phyloP scores from a whole-genome alignment of 2,888 invertebrate genomes.

The Lumbricus terrestris region DNA sequence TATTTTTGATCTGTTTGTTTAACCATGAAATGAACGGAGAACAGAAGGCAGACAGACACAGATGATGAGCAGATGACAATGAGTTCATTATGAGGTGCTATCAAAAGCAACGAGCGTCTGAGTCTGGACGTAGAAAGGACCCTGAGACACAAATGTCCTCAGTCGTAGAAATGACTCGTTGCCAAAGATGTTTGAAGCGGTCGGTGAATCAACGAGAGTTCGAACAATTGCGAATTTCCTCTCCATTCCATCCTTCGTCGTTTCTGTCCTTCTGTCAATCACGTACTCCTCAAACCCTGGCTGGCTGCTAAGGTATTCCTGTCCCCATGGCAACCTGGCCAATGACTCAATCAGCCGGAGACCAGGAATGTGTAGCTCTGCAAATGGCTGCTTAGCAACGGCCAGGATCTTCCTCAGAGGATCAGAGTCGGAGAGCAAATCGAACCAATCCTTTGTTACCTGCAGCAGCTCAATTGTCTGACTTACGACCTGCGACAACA shows the following conservation, averaged over 20 bases:
- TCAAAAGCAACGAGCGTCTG: constrained; percentile 76
- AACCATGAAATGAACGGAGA: too few relatives aligned
- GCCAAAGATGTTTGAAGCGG: constrained; percentile 65
- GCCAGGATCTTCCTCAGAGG: constrained; percentile 68
- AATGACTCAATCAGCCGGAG: constrained; percentile 67
- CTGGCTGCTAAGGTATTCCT: constrained; percentile 70
- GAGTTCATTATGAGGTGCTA: background rate
- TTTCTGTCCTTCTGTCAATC: constrained; percentile 72
- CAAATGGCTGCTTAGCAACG: constrained; percentile 76
- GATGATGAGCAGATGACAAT: background rate
- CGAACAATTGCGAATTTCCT: constrained; percentile 72
- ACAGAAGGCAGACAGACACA: too few relatives aligned
- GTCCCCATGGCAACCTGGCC: constrained; percentile 76
- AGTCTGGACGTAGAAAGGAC: constrained; percentile 72
- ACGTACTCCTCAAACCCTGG: constrained; percentile 79
- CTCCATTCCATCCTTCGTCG: constrained; percentile 72
- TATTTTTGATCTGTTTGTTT: too few relatives aligned
- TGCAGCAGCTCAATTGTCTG: constrained; percentile 61
- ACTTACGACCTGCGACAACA: background rate
- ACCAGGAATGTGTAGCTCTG: constrained; percentile 74
- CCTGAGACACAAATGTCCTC: constrained; percentile 72
- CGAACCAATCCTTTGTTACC: constrained; percentile 68
- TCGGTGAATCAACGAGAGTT: constrained; percentile 53
- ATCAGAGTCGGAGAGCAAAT: constrained; percentile 56
- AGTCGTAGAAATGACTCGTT: constrained; percentile 65